These are phyloP conservation scores for Leucophora obtusa DNA, from an alignment of 2,888 invertebrate genomes.

Conservation along the genomic window DNA sequence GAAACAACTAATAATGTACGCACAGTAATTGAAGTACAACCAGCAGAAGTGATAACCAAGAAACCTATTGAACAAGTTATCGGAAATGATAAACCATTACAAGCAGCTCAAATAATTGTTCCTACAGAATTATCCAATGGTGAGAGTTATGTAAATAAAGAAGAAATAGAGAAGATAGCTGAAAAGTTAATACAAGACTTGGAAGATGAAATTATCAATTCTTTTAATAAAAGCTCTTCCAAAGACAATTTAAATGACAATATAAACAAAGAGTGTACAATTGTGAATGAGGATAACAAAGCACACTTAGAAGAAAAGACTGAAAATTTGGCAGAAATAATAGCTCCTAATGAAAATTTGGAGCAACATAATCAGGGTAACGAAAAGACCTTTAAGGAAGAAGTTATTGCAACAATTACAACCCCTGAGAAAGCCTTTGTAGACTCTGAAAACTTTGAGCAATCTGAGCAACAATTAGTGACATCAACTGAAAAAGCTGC, in stretches of 20 bases:
- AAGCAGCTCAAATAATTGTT: constrained; percentile 41
- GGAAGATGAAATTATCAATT: constrained; percentile 45
- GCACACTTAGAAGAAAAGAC: background rate
- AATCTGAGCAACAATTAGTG: background rate
- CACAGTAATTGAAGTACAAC: constrained; percentile 75
- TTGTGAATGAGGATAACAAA: background rate
- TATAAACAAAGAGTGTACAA: background rate
- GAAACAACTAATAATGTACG: constrained; percentile 71
- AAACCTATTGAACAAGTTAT: constrained; percentile 69
- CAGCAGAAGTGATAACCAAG: constrained; percentile 71
- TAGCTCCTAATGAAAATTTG: background rate
- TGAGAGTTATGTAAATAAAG: constrained; percentile 49
- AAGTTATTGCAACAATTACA: background rate
- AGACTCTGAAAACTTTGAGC: background rate
- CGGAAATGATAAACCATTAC: constrained; percentile 42
- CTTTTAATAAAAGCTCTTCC: constrained; percentile 31
- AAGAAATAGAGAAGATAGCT: constrained; percentile 36
- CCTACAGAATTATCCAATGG: constrained; percentile 42
- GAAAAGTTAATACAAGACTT: constrained; percentile 39
- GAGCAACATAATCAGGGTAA: background rate
- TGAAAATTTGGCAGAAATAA: constrained; percentile 3
- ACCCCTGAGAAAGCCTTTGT: background rate
- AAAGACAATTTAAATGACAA: background rate
- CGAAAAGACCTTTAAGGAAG: background rate
- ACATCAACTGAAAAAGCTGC: background rate